A percentile compares a stretch with the other conserved stretches of the same genome.
These are phyloP conservation scores for Notospermus geniculatus DNA, from an alignment of 1,140 invertebrate genomes.

Conservation along the genomic window DNA sequence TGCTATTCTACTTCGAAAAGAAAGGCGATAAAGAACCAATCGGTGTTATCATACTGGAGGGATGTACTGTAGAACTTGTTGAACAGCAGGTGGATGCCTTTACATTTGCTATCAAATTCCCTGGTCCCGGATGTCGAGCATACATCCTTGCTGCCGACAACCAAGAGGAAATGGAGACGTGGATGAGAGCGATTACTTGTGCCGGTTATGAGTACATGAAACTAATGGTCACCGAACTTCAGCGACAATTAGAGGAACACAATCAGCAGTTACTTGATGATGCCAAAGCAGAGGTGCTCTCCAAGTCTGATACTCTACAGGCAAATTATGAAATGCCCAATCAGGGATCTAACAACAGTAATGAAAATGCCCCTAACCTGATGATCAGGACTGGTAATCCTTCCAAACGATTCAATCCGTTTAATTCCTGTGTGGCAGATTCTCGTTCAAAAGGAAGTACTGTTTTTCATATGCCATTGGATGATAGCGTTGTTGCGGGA, in stretches of 20 bases:
- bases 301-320: too few relatives aligned
- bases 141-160: slow-evolving; percentile 78
- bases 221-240: slow-evolving; percentile 89
- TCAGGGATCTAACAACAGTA: neutral
- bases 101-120: slow-evolving; percentile 92
- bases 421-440: neutral
- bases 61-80: slow-evolving; percentile 77
- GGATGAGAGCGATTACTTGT: slow-evolving; percentile 94
- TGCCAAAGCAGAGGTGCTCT: too few relatives aligned
- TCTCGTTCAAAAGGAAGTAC: neutral
- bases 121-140: slow-evolving; percentile 77
- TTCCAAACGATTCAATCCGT: slow-evolving; percentile 5
- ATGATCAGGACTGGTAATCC: slow-evolving; percentile 5
- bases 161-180: slow-evolving; percentile 89
- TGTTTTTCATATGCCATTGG: neutral
- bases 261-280: neutral
- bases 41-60: slow-evolving; percentile 89
- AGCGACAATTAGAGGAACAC: slow-evolving; percentile 81
- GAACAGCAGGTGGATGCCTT: slow-evolving; percentile 72
- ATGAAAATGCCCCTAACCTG: neutral
- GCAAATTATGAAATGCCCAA: neutral
- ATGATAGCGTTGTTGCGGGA: neutral
- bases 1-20: slow-evolving; percentile 94
- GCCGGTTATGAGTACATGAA: slow-evolving; percentile 96
- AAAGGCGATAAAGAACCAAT: slow-evolving; percentile 86